A percentile compares a stretch with the other conserved stretches of the same genome.
phyloP scores from a whole-genome alignment of 1,140 invertebrate species.

The Caenorhabditis briggsae region DNA sequence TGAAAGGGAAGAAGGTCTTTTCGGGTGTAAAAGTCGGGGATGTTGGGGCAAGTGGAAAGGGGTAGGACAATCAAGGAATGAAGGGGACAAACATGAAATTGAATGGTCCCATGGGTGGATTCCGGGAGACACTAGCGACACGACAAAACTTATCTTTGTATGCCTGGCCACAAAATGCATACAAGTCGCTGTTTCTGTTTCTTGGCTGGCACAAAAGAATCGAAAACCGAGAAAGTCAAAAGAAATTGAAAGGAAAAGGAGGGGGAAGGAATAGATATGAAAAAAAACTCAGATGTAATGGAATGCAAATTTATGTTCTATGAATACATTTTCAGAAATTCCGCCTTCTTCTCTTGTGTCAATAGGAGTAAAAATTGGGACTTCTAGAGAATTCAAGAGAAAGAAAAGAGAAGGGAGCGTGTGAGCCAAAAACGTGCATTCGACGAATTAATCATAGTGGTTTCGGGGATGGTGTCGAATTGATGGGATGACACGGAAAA shows the following conservation, averaged over 20 bases:
- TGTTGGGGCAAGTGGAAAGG: background rate
- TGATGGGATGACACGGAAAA: constrained; percentile 38
- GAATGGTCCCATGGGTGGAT: constrained; percentile 45
- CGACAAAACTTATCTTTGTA: constrained; percentile 47
- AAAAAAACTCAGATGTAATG: constrained; percentile 23
- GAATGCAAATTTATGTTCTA: constrained; percentile 45
- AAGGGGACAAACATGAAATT: constrained; percentile 56
- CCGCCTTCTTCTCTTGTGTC: background rate
- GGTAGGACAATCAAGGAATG: constrained; percentile 39
- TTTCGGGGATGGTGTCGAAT: constrained; percentile 47
- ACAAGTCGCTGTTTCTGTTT: constrained; percentile 1
- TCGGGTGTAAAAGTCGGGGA: constrained; percentile 21
- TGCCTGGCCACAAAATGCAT: constrained; percentile 13
- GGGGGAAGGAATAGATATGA: background rate
- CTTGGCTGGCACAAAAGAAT: background rate
- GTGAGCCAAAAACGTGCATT: constrained; percentile 47
- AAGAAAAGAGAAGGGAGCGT: constrained; percentile 11
- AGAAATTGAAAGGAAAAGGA: background rate
- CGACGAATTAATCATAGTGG: constrained; percentile 54
- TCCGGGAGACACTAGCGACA: constrained; percentile 23
- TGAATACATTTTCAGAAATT: constrained; percentile 19
- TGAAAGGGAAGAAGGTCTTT: constrained; percentile 5
- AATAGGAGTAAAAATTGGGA: background rate
- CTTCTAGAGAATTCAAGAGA: background rate
- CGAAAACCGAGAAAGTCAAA: constrained; percentile 6